phyloP scores from a whole-genome alignment of 2,888 invertebrate species.

The Pharmacophagus antenor region DNA sequence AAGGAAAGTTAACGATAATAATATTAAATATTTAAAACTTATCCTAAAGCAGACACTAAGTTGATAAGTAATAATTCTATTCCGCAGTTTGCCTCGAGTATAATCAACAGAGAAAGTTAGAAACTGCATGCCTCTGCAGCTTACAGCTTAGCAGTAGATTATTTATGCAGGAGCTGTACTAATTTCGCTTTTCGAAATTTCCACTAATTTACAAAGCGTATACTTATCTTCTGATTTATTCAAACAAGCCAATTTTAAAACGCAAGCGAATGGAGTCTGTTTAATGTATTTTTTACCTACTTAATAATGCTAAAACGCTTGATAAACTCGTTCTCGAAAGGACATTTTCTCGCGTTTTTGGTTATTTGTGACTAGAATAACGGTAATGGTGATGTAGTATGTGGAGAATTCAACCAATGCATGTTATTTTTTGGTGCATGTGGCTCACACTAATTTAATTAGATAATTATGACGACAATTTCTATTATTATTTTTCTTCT shows the following conservation, averaged over 20 bases:
- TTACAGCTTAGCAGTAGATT: conserved; percentile 61
- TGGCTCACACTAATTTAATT: conserved; percentile 46
- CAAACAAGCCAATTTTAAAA: conserved; percentile 71
- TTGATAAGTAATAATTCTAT: conserved; percentile 45
- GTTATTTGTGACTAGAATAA: conserved; percentile 47
- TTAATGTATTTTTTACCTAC: conserved; percentile 40
- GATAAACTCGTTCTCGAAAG: conserved; percentile 50
- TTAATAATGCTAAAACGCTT: conserved; percentile 42
- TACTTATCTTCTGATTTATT: conserved; percentile 56
- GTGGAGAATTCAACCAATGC: conserved; percentile 49
- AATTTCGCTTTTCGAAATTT: conserved; percentile 61
- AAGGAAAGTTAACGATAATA: background rate
- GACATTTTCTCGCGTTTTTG: conserved; percentile 49
- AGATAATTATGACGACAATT: no score
- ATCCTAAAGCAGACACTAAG: conserved; percentile 41
- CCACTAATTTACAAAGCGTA: conserved; percentile 54
- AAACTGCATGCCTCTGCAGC: conserved; percentile 52
- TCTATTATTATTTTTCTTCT: no score
- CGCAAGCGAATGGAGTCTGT: conserved; percentile 52
- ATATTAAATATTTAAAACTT: conserved; percentile 31
- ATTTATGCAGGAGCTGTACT: conserved; percentile 53
- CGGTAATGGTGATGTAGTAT: conserved; percentile 60
- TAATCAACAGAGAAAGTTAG: conserved; percentile 51
- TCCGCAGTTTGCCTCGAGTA: conserved; percentile 36
- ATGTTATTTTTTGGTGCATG: conserved; percentile 50